Percentiles rank a stretch among this genome's conserved stretches.
phyloP scores from a whole-genome alignment of 2,888 invertebrate genomes.

The Liopterus haemorrhoidalis region DNA sequence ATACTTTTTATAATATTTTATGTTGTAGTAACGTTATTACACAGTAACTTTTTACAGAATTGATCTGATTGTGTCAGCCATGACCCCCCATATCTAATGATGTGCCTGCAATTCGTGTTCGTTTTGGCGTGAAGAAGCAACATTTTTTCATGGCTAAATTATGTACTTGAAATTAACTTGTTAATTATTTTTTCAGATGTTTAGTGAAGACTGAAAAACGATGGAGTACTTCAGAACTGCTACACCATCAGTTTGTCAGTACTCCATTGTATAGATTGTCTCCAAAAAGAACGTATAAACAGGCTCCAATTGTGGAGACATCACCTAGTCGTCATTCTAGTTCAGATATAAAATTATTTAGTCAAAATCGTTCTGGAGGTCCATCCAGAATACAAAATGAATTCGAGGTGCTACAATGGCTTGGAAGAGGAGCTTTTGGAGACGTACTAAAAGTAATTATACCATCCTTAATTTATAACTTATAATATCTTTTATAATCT shows the following conservation, averaged over 20 bases:
- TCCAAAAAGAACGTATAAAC: constrained; percentile 43
- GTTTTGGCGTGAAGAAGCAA: too few relatives aligned
- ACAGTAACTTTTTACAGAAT: too few relatives aligned
- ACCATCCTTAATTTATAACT: constrained; percentile 2
- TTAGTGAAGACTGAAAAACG: constrained; percentile 65
- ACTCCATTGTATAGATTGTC: constrained; percentile 48
- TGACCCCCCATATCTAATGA: too few relatives aligned
- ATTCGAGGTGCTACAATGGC: constrained; percentile 72
- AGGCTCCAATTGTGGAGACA: constrained; percentile 42
- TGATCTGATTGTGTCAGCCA: too few relatives aligned
- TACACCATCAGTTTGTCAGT: constrained; percentile 69
- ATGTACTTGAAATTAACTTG: too few relatives aligned
- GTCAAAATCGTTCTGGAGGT: constrained; percentile 40
- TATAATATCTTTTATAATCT: constrained; percentile 8
- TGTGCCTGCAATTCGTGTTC: too few relatives aligned
- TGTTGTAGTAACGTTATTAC: too few relatives aligned
- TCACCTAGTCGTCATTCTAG: constrained; percentile 32
- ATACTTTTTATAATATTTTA: too few relatives aligned
- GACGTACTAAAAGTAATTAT: constrained; percentile 80
- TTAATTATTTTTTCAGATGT: constrained; percentile 50
- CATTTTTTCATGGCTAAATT: too few relatives aligned
- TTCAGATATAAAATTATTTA: constrained; percentile 38
- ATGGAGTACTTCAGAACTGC: constrained; percentile 69
- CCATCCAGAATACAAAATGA: constrained; percentile 73
- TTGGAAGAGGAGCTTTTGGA: constrained; percentile 94